Evolutionary conservation across 2,888 invertebrate species (phyloP), one percentile per base, ranked within the genome.

Genomic region (Chaitophorus viminalis): DNA sequence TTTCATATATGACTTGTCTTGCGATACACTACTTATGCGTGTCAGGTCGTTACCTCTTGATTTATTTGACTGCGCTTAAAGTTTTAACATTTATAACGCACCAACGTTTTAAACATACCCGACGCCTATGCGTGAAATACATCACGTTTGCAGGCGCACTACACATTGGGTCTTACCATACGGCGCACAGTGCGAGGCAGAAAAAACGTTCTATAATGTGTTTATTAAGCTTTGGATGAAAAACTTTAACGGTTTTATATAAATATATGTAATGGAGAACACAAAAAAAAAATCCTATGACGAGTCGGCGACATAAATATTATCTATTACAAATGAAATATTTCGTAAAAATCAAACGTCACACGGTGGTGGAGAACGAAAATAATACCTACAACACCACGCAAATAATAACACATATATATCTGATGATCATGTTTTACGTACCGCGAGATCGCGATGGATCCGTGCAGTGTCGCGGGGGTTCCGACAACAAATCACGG

Each of bases 181-280:
- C 31, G 17, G 36, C 8, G 74, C 9, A 46, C 2, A n/a, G n/a
- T 14, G 29, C 29, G 8, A n/a, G 14, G 29, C 68, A 14, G 68
- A 70, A 70, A 33, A 36, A 74, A 74, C 9, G 36, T 36, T n/a
- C n/a, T 25, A 74, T 74, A 11, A 36, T 25, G 74, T 74, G 36
- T 70, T 70, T 29, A 70, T 74, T 74, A 74, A n/a, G 36, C 31
- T 36, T 79, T 36, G n/a, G 60, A 65, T 79, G 39, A 14, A 65
- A 79, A 79, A 79, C 36, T 65, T 79, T n/a, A 79, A 79, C 36
- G 18, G 65, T 65, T 79, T 70, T 70, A 31, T 70, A n/a, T n/a
- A n/a, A n/a, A n/a, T n/a, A n/a, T n/a, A n/a, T n/a, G 68, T 39
- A 11, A 39, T 9, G 11, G 6, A 39, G 11, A 39, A 39, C 39